These are phyloP conservation scores for Melanaphis sacchari DNA, from an alignment of 1,140 invertebrate genomes.

Conservation along the genomic window DNA sequence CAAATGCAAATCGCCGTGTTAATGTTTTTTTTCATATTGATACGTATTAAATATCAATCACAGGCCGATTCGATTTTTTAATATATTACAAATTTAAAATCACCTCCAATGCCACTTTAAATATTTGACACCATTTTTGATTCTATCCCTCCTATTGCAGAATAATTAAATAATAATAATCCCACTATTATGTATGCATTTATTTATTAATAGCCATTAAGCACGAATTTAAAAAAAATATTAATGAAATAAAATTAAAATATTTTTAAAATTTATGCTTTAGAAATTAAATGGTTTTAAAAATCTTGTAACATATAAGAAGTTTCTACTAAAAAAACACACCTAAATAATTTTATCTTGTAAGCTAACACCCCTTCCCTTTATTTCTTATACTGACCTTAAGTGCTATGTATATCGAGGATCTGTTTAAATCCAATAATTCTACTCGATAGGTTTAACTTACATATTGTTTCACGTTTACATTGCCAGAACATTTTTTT, in stretches of 20 bases:
- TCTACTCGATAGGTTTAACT: not conserved
- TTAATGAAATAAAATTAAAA: no score
- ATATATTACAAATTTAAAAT: not conserved
- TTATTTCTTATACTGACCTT: not conserved
- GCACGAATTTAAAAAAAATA: not conserved
- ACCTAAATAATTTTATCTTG: not conserved
- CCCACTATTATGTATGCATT: not conserved
- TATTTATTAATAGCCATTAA: not conserved
- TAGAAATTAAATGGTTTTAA: no score
- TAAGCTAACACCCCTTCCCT: not conserved
- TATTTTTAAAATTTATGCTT: no score
- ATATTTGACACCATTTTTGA: not conserved
- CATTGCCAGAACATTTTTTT: not conserved
- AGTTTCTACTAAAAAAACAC: not conserved
- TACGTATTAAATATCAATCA: not conserved
- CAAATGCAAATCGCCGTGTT: not conserved
- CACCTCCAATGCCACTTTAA: not conserved
- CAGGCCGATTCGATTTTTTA: not conserved
- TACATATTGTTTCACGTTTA: not conserved
- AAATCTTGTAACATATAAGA: not conserved
- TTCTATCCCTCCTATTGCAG: not conserved
- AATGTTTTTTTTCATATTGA: slow-evolving; percentile 9
- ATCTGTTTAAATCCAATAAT: not conserved
- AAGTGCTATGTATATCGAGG: no score
- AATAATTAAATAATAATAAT: not conserved